A percentile compares a stretch with the other conserved stretches of the same genome.
phyloP scores from a whole-genome alignment of 2,888 invertebrate species.

The Agriotes lineatus region DNA sequence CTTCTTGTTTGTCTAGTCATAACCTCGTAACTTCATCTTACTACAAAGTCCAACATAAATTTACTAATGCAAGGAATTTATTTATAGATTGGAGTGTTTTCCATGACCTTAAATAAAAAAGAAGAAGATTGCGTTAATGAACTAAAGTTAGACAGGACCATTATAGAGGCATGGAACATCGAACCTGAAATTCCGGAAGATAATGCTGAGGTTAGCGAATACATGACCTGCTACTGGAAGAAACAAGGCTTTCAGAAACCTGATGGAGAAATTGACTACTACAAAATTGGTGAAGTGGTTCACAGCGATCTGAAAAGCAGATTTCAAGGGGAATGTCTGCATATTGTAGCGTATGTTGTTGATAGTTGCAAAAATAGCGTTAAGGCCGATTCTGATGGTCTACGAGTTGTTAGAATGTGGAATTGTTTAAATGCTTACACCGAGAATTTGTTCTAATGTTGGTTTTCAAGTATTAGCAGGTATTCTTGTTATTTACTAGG shows the following conservation, averaged over 20 bases:
- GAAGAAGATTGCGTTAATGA: slow-evolving; percentile 27
- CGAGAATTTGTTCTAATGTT: slow-evolving; percentile 37
- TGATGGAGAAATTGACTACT: slow-evolving; percentile 27
- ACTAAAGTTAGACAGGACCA: slow-evolving; percentile 12
- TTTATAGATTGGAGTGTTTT: not conserved
- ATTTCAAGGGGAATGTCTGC: slow-evolving; percentile 18
- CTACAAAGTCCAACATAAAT: not conserved
- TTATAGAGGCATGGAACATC: slow-evolving; percentile 33
- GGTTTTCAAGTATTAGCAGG: too few species aligned
- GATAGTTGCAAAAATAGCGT: slow-evolving; percentile 21
- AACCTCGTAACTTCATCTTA: too few species aligned
- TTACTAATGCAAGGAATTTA: not conserved
- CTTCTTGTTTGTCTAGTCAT: too few species aligned
- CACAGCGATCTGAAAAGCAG: slow-evolving; percentile 31
- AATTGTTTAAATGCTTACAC: slow-evolving; percentile 38
- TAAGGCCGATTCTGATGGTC: slow-evolving; percentile 17
- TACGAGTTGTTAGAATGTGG: slow-evolving; percentile 33
- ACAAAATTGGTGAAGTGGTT: slow-evolving; percentile 29
- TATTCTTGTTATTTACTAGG: too few species aligned
- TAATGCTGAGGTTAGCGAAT: slow-evolving; percentile 21
- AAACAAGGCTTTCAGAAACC: slow-evolving; percentile 29
- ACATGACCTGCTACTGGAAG: slow-evolving; percentile 37
- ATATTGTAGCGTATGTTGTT: slow-evolving; percentile 30
- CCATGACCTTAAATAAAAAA: slow-evolving; percentile 11
- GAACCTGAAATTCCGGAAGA: slow-evolving; percentile 33